Base-by-base conservation (phyloP, 2,888 invertebrate genomes). In the Ormyrus thymus region DNA sequence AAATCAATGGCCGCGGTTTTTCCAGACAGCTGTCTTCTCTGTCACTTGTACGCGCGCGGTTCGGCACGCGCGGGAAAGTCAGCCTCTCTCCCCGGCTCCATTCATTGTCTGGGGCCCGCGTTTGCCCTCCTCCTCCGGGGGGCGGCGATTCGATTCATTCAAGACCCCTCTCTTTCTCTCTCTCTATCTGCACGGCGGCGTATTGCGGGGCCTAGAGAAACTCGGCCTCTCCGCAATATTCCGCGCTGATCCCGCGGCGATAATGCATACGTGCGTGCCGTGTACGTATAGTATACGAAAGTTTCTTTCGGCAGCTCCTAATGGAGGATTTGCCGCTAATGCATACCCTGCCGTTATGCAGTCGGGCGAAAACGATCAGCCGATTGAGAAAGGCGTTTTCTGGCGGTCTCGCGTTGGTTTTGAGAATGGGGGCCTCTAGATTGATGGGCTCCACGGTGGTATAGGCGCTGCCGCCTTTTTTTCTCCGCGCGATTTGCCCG, bases 1-100 rank as follows among this genome's bases (percentile, higher is more conserved):
- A 77, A 80, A 76, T 74, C 70, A 79, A 79, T 79, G 76, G 72
- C 58, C 50, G 62, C 46, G 61, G 15, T 78, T 79, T 76, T 81
- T 80, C 66, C 48, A 62, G 65, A 80, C 79, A 73, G 80, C 72
- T 65, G 81, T 81, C 76, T 73, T 80, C 64, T 29, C 29, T 68
- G 74, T 81, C 80, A 46, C 56, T 79, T 70, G 65, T 43, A 29
- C 29, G 29, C 29, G 29, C 29, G 29, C 29, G 29, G 29, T 29
- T 29, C 58, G 6, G 29, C 71, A 11, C 43, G n/a, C 78, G 74
- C 62, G 69, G 74, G 73, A 78, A 78, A 78, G 73, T 77, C 56
- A 58, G 15, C 53, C 13, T 8, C 48, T 29, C 48, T 51, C 53
- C 53, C 0, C 58, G 1, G 45, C 59, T 76, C 69, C 76, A 76